Conservation (phyloP, 2,797 vertebrate genomes). For the Crypturellus tataupa region DNA sequence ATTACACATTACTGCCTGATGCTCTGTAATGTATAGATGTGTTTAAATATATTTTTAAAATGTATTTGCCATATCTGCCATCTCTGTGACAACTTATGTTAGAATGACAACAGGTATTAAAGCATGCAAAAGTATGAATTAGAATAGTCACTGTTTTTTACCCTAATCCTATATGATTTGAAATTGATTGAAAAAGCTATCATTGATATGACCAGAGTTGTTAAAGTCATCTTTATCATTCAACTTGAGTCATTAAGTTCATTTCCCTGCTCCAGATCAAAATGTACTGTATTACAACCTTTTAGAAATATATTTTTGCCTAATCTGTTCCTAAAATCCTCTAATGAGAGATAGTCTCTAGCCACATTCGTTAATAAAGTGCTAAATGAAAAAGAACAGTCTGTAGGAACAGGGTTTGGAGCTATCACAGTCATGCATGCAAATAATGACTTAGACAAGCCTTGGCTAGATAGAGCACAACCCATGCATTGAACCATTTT, state of each 20-base stretch:
- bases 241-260: not conserved
- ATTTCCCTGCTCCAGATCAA: not conserved
- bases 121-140: not conserved
- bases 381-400: not conserved
- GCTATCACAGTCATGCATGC: not conserved
- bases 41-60: not conserved
- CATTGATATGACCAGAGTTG: not conserved
- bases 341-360: not conserved
- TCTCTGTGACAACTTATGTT: not conserved
- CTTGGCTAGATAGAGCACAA: rapidly evolving
- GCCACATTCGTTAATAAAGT: not conserved
- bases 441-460: not conserved
- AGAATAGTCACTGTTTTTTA: not conserved
- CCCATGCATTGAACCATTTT: not conserved
- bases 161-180: not conserved
- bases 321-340: not conserved
- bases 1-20: not conserved
- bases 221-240: not conserved
- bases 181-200: not conserved
- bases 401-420: not conserved
- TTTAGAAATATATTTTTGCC: not conserved
- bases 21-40: not conserved
- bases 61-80: not conserved
- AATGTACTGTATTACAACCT: not conserved
- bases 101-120: not conserved